Conservation (phyloP, 2,113 vertebrate genomes). For the Grammomys dolichurus region DNA sequence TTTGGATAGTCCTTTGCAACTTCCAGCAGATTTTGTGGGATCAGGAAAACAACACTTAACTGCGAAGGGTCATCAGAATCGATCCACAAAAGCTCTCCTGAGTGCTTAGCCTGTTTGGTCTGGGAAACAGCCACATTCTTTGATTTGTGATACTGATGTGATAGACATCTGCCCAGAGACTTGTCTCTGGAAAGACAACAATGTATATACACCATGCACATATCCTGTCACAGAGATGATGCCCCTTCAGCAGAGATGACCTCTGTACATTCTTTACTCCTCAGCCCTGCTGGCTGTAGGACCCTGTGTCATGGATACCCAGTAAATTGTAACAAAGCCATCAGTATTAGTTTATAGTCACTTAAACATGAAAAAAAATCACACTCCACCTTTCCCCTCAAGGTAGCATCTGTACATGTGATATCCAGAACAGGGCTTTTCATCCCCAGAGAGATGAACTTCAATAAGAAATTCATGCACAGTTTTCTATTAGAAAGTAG, state of each 20-base stretch:
- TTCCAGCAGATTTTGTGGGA: neutral
- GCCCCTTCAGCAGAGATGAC: accelerated
- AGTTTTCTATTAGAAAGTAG: neutral
- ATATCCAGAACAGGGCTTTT: too few relatives aligned
- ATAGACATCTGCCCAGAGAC: neutral
- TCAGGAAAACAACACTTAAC: neutral
- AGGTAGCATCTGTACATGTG: neutral
- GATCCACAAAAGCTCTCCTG: neutral
- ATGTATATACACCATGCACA: accelerated
- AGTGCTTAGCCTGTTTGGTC: neutral
- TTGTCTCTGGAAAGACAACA: neutral
- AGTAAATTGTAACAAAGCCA: neutral
- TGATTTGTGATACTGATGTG: accelerated
- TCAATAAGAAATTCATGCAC: accelerated
- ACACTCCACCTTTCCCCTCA: neutral
- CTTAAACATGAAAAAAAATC: neutral
- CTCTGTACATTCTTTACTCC: accelerated
- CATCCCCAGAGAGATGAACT: neutral
- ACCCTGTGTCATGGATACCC: too few relatives aligned
- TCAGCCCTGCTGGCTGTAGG: accelerated
- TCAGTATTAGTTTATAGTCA: neutral
- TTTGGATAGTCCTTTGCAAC: neutral
- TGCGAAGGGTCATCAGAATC: neutral
- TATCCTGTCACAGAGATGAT: accelerated
- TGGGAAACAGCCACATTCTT: neutral